Base-by-base conservation (phyloP, 2,797 vertebrate species). In the Sebastes iracundus region DNA sequence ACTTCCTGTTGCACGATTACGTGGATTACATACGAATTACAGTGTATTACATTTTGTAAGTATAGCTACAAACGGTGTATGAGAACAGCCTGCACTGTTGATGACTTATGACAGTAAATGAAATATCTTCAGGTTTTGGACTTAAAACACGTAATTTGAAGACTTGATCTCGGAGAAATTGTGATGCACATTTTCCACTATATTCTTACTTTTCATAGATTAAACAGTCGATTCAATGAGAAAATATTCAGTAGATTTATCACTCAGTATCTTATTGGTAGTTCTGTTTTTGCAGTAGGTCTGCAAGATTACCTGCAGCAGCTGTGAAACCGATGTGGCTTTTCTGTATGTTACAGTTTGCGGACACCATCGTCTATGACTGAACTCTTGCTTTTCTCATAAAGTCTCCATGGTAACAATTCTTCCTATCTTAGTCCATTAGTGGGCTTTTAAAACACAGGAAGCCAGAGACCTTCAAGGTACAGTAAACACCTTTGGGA, bases 381-480 rank as follows among this genome's bases (percentile, higher is more conserved):
- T 82, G 69, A 87, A 85, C 64, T 84, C 69, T 25, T 74, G n/a
- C 23, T 6, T 64, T 81, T 72, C 35, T 87, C 76, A 77, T 77
- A 53, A 83, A 58, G 73, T 91, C 74, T 90, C 89, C 75, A 84
- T 79, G 81, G 82, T 55, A 83, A 91, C 86, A 79, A 59, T 84
- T 72, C 66, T 85, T 73, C 52, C 80, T 32, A 46, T 22, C 30
- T 62, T 46, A 68, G 79, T 90, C 82, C 72, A 75, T 92, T 84
- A 86, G 83, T 46, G 33, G 28, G 70, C 69, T 80, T 84, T 90
- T 69, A 86, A 90, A 86, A 83, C 22, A 2, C 88, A 90, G 75
- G 75, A 86, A 82, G 81, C 28, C 20, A 6, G 67, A 87, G 75
- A 77, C 77, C 55, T 78, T 84, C 61, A 77, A 83, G 69, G 42